phyloP scores from a whole-genome alignment of 2,888 invertebrate genomes.

The Agrilus biguttatus region DNA sequence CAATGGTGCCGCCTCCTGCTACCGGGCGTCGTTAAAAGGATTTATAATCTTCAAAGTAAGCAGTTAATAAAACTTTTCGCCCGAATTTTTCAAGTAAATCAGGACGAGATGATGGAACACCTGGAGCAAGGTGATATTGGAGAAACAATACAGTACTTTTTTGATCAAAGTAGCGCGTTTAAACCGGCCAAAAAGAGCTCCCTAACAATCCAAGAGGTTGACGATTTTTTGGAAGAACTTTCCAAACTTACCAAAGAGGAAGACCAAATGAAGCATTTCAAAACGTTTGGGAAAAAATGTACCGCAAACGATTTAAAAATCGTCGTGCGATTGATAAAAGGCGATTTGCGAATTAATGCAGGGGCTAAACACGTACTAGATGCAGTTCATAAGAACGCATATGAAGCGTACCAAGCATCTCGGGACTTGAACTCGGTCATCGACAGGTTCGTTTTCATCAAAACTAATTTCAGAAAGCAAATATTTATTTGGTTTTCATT shows the following conservation, averaged over 20 bases:
- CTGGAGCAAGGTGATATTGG: constrained; percentile 85
- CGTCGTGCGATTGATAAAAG: constrained; percentile 74
- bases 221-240: constrained; percentile 58
- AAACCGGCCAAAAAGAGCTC: constrained; percentile 51
- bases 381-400: constrained; percentile 77
- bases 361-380: constrained; percentile 87
- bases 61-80: constrained; percentile 82
- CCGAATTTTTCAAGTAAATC: constrained; percentile 56
- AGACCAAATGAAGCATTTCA: constrained; percentile 67
- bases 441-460: constrained; percentile 10
- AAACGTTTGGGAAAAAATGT: constrained; percentile 57
- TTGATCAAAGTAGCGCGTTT: constrained; percentile 44
- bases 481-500: not conserved
- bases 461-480: not conserved
- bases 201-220: constrained; percentile 62
- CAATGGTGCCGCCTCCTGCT: constrained; percentile 73
- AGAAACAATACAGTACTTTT: constrained; percentile 68
- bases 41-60: constrained; percentile 87
- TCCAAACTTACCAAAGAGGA: constrained; percentile 72
- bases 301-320: constrained; percentile 72
- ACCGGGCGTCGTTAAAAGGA: constrained; percentile 67
- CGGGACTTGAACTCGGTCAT: constrained; percentile 66
- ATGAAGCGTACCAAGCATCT: constrained; percentile 75
- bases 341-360: constrained; percentile 83
- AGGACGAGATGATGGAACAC: constrained; percentile 71